Percentiles rank a stretch among this genome's conserved stretches.
These are phyloP conservation scores for Zoroaster sp. DNA, from an alignment of 53 echinoderm and acorn worm species.

Conservation along the genomic window DNA sequence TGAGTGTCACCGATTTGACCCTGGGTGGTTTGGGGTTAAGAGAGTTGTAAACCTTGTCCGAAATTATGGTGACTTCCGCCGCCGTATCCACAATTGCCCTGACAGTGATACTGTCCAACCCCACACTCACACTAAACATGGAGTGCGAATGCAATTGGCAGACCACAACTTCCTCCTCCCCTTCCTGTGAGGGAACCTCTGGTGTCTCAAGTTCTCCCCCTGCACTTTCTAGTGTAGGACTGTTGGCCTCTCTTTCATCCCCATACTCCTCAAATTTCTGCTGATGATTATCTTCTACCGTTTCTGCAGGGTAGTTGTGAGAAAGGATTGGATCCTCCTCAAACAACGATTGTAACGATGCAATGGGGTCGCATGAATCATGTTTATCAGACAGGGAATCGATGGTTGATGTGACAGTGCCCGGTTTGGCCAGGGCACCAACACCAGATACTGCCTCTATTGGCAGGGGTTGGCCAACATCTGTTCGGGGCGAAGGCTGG, in stretches of 20 bases:
- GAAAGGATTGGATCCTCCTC: not conserved
- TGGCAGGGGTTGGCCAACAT: not conserved
- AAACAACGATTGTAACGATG: too few species aligned
- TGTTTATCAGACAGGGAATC: too few species aligned
- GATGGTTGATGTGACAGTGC: not conserved
- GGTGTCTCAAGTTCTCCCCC: not conserved
- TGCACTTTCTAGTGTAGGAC: not conserved
- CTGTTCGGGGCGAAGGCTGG: constrained; percentile 18
- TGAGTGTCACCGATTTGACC: constrained; percentile 21
- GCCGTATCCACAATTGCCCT: constrained; percentile 62
- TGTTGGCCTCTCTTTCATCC: not conserved
- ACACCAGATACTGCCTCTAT: not conserved
- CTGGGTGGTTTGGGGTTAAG: constrained; percentile 32
- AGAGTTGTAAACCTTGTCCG: constrained; percentile 6
- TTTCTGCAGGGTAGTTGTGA: not conserved
- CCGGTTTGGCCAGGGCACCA: not conserved
- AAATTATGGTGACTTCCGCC: constrained; percentile 62
- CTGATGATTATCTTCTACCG: not conserved
- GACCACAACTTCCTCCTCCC: constrained; percentile 8
- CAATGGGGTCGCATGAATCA: too few species aligned
- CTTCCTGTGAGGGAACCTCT: not conserved
- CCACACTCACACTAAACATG: constrained; percentile 27
- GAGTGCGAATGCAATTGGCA: constrained; percentile 26
- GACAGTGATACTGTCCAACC: not conserved
- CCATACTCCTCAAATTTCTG: constrained; percentile 1